Evolutionary conservation across 2,113 vertebrate species (phyloP), one percentile per base, ranked within the genome.

Genomic region (Tupaia tana): DNA sequence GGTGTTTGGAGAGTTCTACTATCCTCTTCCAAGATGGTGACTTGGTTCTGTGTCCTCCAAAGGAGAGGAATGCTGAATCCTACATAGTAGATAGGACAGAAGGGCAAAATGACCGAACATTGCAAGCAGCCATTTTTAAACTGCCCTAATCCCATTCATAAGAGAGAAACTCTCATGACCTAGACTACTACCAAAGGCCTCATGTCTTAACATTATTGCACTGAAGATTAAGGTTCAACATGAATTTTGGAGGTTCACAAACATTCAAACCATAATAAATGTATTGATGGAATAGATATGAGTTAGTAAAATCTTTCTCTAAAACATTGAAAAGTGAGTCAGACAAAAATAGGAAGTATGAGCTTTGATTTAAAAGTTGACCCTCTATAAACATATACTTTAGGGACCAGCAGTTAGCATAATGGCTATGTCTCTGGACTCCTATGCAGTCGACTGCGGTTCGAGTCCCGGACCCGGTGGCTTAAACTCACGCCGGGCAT

Each of bases 121-220:
- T 24, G 1, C 25, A 12, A 31, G 27, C 15, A 20, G 9, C 43
- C 18, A 75, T 66, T 29, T 61, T 25, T 9, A 74, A 69, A 25
- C 12, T 27, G 0, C 29, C 9, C 56, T 67, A 24, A 82, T 18
- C 0, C 14, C 59, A 67, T 14, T n/a, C 10, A 29, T n/a, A n/a
- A 67, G 0, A 10, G 6, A 9, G 5, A 27, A 58, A 3, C 0
- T 8, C 9, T 64, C 24, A 20, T 58, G 9, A 5, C 2, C 15
- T 75, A 27, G 43, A 64, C 27, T 2, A 64, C 6, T 3, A 16
- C 29, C 24, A 7, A 31, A 75, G 6, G 4, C 5, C 1, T 31
- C 9, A n/a, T 4, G 27, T n/a, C 24, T 69, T 64, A 20, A 8
- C 34, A 71, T 1, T 54, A 56, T 8, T 56, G 2, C 22, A 29